Conservation (phyloP, 2,797 vertebrate species). For the Phataginus tetradactyla region DNA sequence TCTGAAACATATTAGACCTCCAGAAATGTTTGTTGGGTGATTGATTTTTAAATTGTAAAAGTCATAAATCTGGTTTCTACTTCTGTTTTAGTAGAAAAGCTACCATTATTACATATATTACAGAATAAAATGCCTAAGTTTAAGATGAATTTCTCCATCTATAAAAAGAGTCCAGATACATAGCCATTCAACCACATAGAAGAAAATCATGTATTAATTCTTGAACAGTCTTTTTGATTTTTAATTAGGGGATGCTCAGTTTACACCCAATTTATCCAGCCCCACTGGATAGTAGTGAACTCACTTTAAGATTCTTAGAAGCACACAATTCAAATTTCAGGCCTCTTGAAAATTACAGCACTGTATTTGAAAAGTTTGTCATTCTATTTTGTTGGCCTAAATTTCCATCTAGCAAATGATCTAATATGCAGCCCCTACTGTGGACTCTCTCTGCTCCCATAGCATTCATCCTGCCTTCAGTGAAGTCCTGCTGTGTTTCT, state of each 20-base stretch:
- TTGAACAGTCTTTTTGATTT: not conserved
- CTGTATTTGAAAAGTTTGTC: not conserved
- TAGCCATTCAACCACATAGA: not conserved
- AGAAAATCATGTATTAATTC: not conserved
- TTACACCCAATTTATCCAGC: not conserved
- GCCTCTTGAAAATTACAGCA: not conserved
- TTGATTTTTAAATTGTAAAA: not conserved
- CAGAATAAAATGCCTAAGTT: not conserved
- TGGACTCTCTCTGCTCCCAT: not conserved
- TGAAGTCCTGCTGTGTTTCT: not conserved
- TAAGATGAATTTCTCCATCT: not conserved
- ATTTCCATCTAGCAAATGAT: not conserved
- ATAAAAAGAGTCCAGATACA: not conserved
- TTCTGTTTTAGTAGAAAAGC: constrained; percentile 6
- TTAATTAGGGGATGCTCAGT: not conserved
- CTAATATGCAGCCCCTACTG: not conserved
- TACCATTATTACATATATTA: not conserved
- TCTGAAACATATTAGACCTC: not conserved
- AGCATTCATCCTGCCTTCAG: not conserved
- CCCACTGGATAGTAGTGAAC: not conserved
- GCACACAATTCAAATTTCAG: not conserved
- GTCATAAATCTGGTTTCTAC: not conserved
- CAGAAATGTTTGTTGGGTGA: not conserved
- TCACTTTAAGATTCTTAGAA: constrained; percentile 3
- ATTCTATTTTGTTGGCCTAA: not conserved